Percentiles rank a stretch among this genome's conserved stretches.
Evolutionary conservation across 2,888 invertebrate species (phyloP).

Genomic region (Artemia sinica): DNA sequence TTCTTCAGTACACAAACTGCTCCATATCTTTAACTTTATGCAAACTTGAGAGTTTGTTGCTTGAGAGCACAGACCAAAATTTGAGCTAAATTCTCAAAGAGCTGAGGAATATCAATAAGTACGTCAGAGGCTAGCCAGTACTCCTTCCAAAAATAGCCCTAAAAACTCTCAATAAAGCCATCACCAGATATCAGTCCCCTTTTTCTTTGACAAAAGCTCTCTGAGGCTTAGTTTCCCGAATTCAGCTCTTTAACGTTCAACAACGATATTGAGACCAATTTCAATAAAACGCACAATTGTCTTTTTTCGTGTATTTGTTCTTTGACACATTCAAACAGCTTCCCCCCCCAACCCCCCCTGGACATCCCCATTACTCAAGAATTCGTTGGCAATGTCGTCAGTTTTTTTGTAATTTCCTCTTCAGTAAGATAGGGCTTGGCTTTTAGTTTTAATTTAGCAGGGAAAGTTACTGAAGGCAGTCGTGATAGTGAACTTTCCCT

Average conservation of each 20-base stretch:
- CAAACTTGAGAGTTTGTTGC: conserved; percentile 36
- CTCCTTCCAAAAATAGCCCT: conserved; percentile 44
- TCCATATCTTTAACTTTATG: conserved; percentile 29
- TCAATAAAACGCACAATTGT: conserved; percentile 29
- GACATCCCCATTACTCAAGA: too few species aligned
- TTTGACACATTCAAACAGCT: conserved; percentile 30
- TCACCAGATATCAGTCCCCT: conserved; percentile 35
- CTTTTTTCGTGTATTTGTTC: conserved; percentile 29
- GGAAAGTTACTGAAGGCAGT: too few species aligned
- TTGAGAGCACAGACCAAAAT: conserved; percentile 42
- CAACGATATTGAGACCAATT: conserved; percentile 29
- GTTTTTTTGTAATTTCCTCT: too few species aligned
- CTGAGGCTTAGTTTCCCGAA: conserved; percentile 39
- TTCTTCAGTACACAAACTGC: conserved; percentile 23
- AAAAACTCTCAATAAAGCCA: conserved; percentile 38
- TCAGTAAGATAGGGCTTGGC: too few species aligned
- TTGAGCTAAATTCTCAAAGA: conserved; percentile 61
- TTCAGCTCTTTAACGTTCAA: conserved; percentile 33
- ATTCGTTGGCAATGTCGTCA: too few species aligned
- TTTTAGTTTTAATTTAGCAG: too few species aligned
- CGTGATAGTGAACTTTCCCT: too few species aligned
- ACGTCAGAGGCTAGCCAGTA: conserved; percentile 60
- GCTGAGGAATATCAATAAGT: conserved; percentile 62
- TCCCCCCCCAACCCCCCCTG: too few species aligned
- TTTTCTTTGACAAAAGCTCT: conserved; percentile 36